Evolutionary conservation across 1,140 invertebrate genomes (phyloP).

Genomic region (Orchestia grillus): DNA sequence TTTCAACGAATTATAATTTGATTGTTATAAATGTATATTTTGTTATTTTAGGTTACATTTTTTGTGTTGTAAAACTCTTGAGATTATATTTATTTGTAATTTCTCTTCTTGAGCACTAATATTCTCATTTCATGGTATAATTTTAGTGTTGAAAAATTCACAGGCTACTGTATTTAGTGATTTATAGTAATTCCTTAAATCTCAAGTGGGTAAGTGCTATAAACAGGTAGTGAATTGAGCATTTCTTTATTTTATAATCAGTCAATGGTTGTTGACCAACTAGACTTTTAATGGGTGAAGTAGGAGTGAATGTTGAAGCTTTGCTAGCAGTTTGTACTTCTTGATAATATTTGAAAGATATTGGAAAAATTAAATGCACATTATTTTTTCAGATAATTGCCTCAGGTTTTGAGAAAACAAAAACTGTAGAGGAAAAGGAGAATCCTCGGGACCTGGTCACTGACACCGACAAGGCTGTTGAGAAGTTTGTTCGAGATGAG

Average conservation of each 20-base stretch:
- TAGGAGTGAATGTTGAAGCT: too few species aligned
- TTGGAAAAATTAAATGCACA: background rate
- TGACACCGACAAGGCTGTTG: constrained; percentile 94
- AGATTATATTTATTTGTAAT: background rate
- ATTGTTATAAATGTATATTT: background rate
- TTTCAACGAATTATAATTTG: background rate
- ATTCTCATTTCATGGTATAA: background rate
- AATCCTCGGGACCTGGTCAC: constrained; percentile 95
- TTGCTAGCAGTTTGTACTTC: too few species aligned
- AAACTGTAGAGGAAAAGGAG: constrained; percentile 83
- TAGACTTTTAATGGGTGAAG: too few species aligned
- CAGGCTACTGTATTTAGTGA: background rate
- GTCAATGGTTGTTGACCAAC: too few species aligned
- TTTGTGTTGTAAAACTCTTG: background rate
- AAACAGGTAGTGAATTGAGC: background rate
- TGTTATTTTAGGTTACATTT: background rate
- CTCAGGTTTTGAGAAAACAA: constrained; percentile 74
- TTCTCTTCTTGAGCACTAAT: background rate
- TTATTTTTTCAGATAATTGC: background rate
- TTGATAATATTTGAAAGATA: too few species aligned
- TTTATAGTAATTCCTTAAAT: too few species aligned
- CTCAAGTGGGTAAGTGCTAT: background rate
- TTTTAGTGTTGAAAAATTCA: background rate
- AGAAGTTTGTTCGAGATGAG: constrained; percentile 85
- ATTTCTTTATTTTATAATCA: background rate